Evolutionary conservation across 2,113 vertebrate genomes (phyloP), one percentile per base, ranked within the genome.

Genomic region (Sterna hirundo): DNA sequence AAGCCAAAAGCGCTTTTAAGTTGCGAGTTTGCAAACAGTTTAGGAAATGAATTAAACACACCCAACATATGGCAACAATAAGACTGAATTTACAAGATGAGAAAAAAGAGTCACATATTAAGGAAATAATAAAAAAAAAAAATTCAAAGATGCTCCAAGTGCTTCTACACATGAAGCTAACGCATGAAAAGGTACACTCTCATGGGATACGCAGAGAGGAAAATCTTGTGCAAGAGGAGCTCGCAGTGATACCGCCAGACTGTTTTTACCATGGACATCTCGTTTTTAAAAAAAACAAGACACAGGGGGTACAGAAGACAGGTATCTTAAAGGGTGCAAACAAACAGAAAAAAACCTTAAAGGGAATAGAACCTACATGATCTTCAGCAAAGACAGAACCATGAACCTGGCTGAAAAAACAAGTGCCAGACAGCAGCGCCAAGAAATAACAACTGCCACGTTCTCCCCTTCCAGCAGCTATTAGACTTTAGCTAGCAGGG

Each of bases 151-250:
- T 30, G 10, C 11, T 51, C 7, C 0, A 5, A 4, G 20, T 38
- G 27, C 30, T 40, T 34, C 7, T 23, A 19, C 11, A 16, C 20
- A 25, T 5, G 6, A 44, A 58, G 15, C 3, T 25, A 51, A 32
- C 1, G 1, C 13, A 19, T 1, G 2, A 40, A 40, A 49, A 75
- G 5, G 36, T 17, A 47, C 3, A 4, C 15, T 54, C 38, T 27
- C 12, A 27, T 0, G 0, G 42, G 40, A 40, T 12, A 68, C 0
- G 1, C 3, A 55, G 26, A 34, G 21, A 76, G 9, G 12, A 26
- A n/a, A 87, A 8, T 2, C 38, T 51, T 27, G 26, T 13, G 26
- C 18, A 36, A 29, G 14, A 82, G 44, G 4, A 52, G 21, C 30
- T 75, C 44, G 19, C 29, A 21, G n/a, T 1, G 2, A 16, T 11